Percentiles rank a stretch among this genome's conserved stretches.
Evolutionary conservation across 35 echinoderm and acorn worm species (phyloP).

Genomic region (Heliocidaris tuberculata): DNA sequence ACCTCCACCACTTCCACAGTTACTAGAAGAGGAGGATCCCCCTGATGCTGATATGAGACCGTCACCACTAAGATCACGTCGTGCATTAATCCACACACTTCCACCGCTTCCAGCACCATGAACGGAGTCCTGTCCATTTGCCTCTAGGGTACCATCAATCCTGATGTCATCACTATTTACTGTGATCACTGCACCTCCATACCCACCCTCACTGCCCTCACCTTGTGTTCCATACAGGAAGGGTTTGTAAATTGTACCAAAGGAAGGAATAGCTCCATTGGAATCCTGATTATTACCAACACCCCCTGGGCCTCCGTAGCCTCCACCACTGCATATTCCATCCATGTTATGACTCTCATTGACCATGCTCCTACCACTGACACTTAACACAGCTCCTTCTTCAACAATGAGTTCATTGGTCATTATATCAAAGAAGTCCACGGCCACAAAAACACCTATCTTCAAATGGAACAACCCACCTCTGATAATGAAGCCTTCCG

Average conservation of each 20-base stretch:
- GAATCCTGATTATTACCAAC: conserved; percentile 34
- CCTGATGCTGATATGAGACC: conserved; percentile 68
- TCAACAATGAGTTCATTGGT: conserved; percentile 62
- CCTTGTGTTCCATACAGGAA: conserved; percentile 56
- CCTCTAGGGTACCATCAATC: conserved; percentile 64
- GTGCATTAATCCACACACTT: conserved; percentile 60
- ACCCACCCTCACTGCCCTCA: conserved; percentile 47
- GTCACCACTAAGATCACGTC: conserved; percentile 42
- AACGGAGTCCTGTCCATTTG: conserved; percentile 57
- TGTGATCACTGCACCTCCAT: conserved; percentile 64
- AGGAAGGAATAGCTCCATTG: conserved; percentile 54
- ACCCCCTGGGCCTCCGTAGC: conserved; percentile 79
- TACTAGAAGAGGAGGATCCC: conserved; percentile 26
- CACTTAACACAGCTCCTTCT: conserved; percentile 68
- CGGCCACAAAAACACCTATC: conserved; percentile 49
- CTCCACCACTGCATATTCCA: conserved; percentile 66
- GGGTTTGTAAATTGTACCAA: conserved; percentile 82
- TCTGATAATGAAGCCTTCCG: conserved; percentile 52
- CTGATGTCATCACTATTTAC: conserved; percentile 54
- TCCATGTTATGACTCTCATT: conserved; percentile 11
- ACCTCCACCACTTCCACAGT: conserved; percentile 82
- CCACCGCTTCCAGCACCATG: conserved; percentile 87
- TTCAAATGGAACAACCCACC: conserved; percentile 75
- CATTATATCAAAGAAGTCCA: conserved; percentile 69
- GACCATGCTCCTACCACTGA: conserved; percentile 30